phyloP scores from a whole-genome alignment of 2,888 invertebrate genomes.

The Xanthia icteritia region DNA sequence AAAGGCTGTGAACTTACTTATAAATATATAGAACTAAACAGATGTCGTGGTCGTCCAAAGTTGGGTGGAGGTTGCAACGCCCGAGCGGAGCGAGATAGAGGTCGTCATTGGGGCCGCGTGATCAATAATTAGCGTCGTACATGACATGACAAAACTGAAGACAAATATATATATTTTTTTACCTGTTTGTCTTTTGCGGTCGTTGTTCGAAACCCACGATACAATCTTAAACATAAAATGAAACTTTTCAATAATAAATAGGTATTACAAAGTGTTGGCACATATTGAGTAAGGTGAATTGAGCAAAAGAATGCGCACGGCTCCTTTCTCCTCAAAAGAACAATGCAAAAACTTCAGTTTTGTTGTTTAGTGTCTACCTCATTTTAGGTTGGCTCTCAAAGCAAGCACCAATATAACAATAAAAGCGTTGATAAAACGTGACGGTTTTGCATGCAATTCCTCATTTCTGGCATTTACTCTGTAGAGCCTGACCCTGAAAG shows the following conservation, averaged over 20 bases:
- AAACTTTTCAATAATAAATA: constrained; percentile 6
- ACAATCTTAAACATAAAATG: background rate
- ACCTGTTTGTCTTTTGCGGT: background rate
- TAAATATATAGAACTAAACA: constrained; percentile 12
- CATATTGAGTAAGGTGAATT: constrained; percentile 14
- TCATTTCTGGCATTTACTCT: constrained; percentile 3
- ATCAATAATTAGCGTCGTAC: constrained; percentile 35
- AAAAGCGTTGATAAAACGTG: background rate
- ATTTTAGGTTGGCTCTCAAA: background rate
- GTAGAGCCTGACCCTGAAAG: constrained; percentile 11
- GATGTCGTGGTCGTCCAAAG: constrained; percentile 28
- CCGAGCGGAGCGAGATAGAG: constrained; percentile 45
- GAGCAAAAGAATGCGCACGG: constrained; percentile 10
- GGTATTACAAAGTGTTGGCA: constrained; percentile 6
- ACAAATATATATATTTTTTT: constrained; percentile 11
- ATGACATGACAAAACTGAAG: constrained; percentile 14
- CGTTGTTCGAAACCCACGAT: background rate
- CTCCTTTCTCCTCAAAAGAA: background rate
- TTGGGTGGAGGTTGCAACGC: constrained; percentile 55
- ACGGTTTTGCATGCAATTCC: background rate
- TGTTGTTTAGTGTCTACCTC: background rate
- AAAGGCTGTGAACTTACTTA: constrained; percentile 3
- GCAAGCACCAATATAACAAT: background rate
- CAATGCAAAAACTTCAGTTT: background rate
- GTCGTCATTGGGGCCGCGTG: constrained; percentile 36